Conservation (phyloP, 2,113 vertebrate genomes). For the Phylloscopus whistleri region DNA sequence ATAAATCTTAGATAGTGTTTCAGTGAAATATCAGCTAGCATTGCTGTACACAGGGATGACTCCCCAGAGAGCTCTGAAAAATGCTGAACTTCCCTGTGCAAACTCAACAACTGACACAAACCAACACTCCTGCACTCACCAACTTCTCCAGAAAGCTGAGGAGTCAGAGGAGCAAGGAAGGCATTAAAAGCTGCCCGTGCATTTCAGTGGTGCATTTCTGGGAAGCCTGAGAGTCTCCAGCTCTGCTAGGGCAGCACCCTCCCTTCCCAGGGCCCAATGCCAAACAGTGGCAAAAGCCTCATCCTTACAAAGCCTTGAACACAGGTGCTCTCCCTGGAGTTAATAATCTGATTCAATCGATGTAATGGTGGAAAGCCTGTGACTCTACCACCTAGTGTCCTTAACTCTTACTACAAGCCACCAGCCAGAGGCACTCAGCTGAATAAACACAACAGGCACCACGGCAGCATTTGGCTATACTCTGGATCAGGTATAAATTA, state of each 20-base stretch:
- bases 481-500: background rate
- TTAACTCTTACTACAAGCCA: background rate
- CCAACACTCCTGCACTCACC: background rate
- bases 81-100: background rate
- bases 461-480: background rate
- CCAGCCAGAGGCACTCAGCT: background rate
- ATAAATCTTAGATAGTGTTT: background rate
- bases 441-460: background rate
- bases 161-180: background rate
- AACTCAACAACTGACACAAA: background rate
- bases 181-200: background rate
- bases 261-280: background rate
- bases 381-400: background rate
- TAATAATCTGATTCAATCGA: background rate
- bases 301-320: background rate
- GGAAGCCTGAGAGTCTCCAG: background rate
- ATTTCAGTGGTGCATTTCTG: background rate
- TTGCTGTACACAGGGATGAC: background rate
- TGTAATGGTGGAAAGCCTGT: background rate
- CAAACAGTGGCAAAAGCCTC: background rate
- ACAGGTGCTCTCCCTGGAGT: background rate
- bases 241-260: background rate
- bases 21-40: background rate
- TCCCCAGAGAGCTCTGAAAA: constrained; percentile 5
- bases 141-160: background rate